Conservation (phyloP, 2,797 vertebrate genomes). For the Sternarchorhynchus goeldii region DNA sequence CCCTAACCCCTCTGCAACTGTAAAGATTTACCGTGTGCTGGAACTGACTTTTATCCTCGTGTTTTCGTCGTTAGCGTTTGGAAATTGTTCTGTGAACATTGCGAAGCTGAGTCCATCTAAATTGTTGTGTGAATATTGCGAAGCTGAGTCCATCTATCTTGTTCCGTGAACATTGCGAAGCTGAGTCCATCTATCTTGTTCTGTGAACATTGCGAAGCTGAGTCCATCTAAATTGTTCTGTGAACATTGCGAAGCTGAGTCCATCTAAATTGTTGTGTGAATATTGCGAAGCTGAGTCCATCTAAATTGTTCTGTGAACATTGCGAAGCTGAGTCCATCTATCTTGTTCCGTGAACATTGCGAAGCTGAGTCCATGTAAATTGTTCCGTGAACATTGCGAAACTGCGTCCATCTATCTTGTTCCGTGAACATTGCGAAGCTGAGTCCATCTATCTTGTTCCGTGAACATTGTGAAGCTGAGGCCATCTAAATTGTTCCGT, state of each 20-base stretch:
- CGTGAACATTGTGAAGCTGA: neutral
- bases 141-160: neutral
- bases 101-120: neutral
- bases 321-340: neutral
- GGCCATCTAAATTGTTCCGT: neutral
- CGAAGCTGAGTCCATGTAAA: neutral
- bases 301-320: neutral
- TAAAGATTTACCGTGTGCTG: too few relatives aligned
- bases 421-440: neutral
- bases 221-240: neutral
- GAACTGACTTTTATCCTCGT: too few relatives aligned
- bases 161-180: neutral
- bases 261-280: neutral
- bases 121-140: too few relatives aligned
- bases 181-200: neutral
- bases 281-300: neutral
- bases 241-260: neutral
- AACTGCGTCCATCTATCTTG: neutral
- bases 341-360: neutral
- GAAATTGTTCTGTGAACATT: too few relatives aligned
- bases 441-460: neutral
- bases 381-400: constrained; percentile 9
- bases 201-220: constrained; percentile 1
- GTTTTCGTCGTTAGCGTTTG: too few relatives aligned
- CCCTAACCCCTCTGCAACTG: too few relatives aligned